phyloP scores from a whole-genome alignment of 2,797 vertebrate species.

The Coreius guichenoti region DNA sequence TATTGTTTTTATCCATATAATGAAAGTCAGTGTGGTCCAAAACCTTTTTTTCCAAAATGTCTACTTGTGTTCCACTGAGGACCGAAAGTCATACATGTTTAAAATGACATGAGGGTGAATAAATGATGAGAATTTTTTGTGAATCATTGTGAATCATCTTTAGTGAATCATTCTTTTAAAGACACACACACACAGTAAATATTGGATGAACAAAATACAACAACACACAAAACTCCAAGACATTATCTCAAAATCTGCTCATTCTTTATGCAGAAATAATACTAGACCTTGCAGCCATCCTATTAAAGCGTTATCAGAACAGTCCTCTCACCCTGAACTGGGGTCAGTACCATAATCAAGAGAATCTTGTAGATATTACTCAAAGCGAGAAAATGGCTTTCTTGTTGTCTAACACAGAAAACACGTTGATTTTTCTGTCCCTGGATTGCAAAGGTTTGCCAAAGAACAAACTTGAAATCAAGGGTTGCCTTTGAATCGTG shows the following conservation, averaged over 20 bases:
- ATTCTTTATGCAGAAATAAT: constrained; percentile 14
- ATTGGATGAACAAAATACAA: constrained; percentile 8
- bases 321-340: constrained; percentile 17
- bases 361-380: constrained; percentile 45
- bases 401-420: constrained; percentile 31
- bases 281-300: neutral
- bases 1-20: neutral
- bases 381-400: constrained; percentile 26
- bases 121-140: neutral
- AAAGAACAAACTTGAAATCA: constrained; percentile 5
- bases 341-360: constrained; percentile 33
- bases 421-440: constrained; percentile 21
- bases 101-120: neutral
- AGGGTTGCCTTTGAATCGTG: neutral
- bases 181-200: neutral
- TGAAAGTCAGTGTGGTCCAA: neutral
- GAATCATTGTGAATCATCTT: neutral
- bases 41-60: neutral
- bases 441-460: constrained; percentile 8
- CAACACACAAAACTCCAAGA: neutral
- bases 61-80: neutral
- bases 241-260: constrained; percentile 20
- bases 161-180: neutral
- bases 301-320: constrained; percentile 8
- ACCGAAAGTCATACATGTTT: neutral